These are phyloP conservation scores for Pyrgus malvae DNA, from an alignment of 2,888 invertebrate genomes.

Conservation along the genomic window DNA sequence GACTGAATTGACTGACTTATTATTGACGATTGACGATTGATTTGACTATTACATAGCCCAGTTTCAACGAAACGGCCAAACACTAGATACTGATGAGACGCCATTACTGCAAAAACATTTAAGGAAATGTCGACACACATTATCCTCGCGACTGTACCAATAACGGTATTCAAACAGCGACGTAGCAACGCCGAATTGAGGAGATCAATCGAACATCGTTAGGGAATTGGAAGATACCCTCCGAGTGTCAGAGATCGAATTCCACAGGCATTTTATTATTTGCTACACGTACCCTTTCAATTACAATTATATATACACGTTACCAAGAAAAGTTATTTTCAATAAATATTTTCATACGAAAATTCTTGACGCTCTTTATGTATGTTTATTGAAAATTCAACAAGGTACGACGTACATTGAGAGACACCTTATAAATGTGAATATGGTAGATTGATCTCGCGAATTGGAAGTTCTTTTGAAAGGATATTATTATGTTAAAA, in stretches of 20 bases:
- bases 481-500: background rate
- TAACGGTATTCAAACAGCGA: conserved; percentile 17
- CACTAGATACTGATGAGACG: too few relatives aligned
- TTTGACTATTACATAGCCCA: too few relatives aligned
- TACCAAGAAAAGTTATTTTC: background rate
- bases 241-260: conserved; percentile 9
- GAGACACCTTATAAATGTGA: conserved; percentile 12
- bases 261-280: conserved; percentile 23
- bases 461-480: conserved; percentile 2
- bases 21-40: too few relatives aligned
- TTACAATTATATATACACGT: conserved; percentile 9
- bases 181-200: conserved; percentile 2
- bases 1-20: too few relatives aligned
- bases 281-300: conserved; percentile 16
- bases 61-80: too few relatives aligned
- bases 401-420: background rate
- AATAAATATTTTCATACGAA: conserved; percentile 5
- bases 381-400: conserved; percentile 3
- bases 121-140: background rate
- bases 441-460: background rate
- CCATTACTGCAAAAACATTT: too few relatives aligned
- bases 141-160: conserved; percentile 5
- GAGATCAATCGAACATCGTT: conserved; percentile 22
- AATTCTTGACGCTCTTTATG: background rate
- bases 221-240: conserved; percentile 15